Evolutionary conservation across 2,797 vertebrate genomes (phyloP).

Genomic region (Sardinella longiceps): DNA sequence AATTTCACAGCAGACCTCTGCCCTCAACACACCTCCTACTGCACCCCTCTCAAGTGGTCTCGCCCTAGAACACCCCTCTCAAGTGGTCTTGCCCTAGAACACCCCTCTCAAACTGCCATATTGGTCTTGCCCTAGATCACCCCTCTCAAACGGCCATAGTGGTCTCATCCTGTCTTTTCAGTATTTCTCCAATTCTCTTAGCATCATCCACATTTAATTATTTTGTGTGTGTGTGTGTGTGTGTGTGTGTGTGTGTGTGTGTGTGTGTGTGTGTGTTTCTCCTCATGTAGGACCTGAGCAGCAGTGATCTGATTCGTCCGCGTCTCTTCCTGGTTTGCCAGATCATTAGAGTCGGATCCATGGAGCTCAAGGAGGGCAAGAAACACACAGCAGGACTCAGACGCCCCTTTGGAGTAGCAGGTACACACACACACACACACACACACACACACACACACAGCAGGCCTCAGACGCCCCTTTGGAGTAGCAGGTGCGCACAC

Average conservation of each 20-base stretch:
- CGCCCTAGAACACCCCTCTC: too few relatives aligned
- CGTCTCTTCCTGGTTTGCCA: constrained; percentile 93
- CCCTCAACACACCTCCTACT: too few relatives aligned
- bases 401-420: constrained; percentile 93
- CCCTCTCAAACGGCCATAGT: too few relatives aligned
- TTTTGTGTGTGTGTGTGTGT: background rate
- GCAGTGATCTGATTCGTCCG: constrained; percentile 88
- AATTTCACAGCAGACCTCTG: too few relatives aligned
- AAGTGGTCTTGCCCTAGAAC: too few relatives aligned
- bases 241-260: background rate
- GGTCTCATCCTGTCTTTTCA: too few relatives aligned
- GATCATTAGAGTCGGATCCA: constrained; percentile 91
- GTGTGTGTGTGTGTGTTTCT: constrained; percentile 39
- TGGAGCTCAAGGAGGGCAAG: constrained; percentile 96
- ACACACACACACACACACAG: constrained; percentile 46
- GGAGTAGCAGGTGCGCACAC: too few relatives aligned
- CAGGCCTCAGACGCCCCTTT: too few relatives aligned
- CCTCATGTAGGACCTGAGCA: constrained; percentile 85
- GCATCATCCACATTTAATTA: too few relatives aligned
- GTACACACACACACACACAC: constrained; percentile 72
- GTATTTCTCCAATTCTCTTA: background rate
- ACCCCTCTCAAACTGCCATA: too few relatives aligned
- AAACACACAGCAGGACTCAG: constrained; percentile 90
- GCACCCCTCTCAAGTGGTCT: too few relatives aligned
- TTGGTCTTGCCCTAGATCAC: too few relatives aligned